phyloP scores from a whole-genome alignment of 2,113 vertebrate species.

The Chloropsis hardwickii region DNA sequence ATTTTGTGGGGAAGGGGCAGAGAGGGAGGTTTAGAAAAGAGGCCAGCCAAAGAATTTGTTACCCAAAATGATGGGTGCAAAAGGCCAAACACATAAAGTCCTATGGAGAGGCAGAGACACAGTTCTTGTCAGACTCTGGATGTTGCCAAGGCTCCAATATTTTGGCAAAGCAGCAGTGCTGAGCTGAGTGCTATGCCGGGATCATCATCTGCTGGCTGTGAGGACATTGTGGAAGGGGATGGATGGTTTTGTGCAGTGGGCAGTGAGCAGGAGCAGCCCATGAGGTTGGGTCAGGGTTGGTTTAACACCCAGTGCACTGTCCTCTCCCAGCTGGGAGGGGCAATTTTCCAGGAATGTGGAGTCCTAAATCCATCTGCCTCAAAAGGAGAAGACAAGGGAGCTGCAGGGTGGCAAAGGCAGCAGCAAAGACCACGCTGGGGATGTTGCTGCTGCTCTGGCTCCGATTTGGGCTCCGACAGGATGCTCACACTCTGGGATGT shows the following conservation, averaged over 20 bases:
- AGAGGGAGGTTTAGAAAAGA: not conserved
- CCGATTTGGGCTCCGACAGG: not conserved
- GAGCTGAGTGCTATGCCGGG: not conserved
- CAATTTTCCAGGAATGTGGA: not conserved
- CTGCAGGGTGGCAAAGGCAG: not conserved
- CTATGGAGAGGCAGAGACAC: not conserved
- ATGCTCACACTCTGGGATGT: not conserved
- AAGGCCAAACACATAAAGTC: not conserved
- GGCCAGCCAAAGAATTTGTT: not conserved
- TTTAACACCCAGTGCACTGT: not conserved
- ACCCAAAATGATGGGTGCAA: not conserved
- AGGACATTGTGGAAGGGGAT: not conserved
- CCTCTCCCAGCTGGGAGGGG: not conserved
- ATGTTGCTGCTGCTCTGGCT: not conserved
- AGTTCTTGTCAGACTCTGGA: not conserved
- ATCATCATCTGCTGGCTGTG: not conserved
- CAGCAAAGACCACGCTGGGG: rapidly evolving
- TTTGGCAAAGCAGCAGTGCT: not conserved
- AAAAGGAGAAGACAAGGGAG: rapidly evolving
- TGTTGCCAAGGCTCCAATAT: rapidly evolving
- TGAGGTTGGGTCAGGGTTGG: rapidly evolving
- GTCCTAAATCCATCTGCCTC: not conserved
- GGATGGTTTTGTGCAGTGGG: not conserved
- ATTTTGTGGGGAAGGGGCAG: not conserved
- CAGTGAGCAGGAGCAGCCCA: not conserved